phyloP scores from a whole-genome alignment of 2,797 vertebrate genomes.

The Cetoscarus ocellatus region DNA sequence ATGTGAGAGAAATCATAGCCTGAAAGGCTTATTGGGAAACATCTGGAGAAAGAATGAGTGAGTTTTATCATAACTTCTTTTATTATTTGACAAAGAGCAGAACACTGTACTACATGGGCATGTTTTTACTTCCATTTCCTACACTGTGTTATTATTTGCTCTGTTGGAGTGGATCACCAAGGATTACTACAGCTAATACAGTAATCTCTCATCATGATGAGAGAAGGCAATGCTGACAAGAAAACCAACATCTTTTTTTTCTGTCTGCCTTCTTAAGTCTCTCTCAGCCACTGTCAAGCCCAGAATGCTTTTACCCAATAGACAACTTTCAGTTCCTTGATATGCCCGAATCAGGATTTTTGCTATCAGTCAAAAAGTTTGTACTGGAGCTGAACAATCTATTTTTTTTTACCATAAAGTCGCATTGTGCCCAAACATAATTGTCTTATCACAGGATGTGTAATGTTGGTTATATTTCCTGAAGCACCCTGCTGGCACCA shows the following conservation, averaged over 20 bases:
- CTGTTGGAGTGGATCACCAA: conserved; percentile 24
- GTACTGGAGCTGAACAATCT: no score
- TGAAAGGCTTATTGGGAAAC: conserved; percentile 3
- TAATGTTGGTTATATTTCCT: no score
- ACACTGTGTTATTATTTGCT: neutral
- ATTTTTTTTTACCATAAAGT: no score
- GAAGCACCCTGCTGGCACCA: no score
- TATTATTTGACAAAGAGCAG: neutral
- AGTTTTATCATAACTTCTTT: conserved; percentile 12
- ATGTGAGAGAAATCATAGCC: conserved; percentile 20
- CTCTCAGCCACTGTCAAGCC: no score
- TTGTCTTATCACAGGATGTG: no score
- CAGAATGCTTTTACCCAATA: no score
- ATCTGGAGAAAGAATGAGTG: conserved; percentile 1
- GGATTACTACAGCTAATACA: conserved; percentile 32
- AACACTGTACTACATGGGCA: neutral
- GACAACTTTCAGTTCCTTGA: no score
- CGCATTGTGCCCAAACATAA: no score
- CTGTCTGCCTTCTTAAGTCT: neutral
- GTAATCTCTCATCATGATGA: conserved; percentile 24
- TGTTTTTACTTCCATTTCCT: conserved; percentile 28
- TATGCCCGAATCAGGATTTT: no score
- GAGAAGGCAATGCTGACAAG: conserved; percentile 9
- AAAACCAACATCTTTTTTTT: neutral
- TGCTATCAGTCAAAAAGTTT: no score